Evolutionary conservation across 1,140 invertebrate species (phyloP).

Genomic region (Bradynema listronoti): DNA sequence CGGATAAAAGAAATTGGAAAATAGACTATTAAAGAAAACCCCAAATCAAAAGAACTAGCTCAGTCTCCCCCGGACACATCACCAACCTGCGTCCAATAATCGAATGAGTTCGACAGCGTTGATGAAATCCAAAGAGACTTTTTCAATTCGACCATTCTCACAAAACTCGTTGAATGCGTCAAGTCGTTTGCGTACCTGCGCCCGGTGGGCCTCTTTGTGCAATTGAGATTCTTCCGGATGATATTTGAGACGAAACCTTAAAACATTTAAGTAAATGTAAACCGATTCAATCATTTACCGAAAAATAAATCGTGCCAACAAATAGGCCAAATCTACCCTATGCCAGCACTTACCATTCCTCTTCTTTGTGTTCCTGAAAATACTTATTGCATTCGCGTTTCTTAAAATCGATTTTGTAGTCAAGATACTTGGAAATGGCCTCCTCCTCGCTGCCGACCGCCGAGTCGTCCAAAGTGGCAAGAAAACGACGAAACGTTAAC

Average conservation of each 20-base stretch:
- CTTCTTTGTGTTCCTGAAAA: conserved; percentile 96
- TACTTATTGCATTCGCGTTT: conserved; percentile 94
- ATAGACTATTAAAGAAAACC: conserved; percentile 4
- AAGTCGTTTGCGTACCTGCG: conserved; percentile 77
- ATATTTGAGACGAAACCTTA: conserved; percentile 98
- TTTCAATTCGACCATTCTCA: conserved; percentile 68
- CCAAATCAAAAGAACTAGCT: not conserved
- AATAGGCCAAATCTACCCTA: conserved; percentile 59
- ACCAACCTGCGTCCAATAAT: conserved; percentile 69
- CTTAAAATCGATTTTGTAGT: conserved; percentile 80
- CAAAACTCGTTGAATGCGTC: conserved; percentile 81
- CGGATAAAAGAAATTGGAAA: conserved; percentile 4
- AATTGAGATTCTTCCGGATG: conserved; percentile 91
- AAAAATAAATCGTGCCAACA: conserved; percentile 58
- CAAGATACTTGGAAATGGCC: conserved; percentile 86
- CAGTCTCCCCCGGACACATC: too few relatives aligned
- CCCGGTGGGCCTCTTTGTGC: conserved; percentile 76
- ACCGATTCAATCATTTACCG: not conserved
- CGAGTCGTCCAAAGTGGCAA: conserved; percentile 88
- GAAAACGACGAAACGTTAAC: conserved; percentile 93
- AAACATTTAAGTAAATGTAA: conserved; percentile 11
- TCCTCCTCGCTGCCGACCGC: conserved; percentile 80
- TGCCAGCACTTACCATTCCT: conserved; percentile 81
- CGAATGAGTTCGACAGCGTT: conserved; percentile 78
- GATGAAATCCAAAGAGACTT: conserved; percentile 75